phyloP scores from a whole-genome alignment of 2,888 invertebrate species.

The Lymantria dispar region DNA sequence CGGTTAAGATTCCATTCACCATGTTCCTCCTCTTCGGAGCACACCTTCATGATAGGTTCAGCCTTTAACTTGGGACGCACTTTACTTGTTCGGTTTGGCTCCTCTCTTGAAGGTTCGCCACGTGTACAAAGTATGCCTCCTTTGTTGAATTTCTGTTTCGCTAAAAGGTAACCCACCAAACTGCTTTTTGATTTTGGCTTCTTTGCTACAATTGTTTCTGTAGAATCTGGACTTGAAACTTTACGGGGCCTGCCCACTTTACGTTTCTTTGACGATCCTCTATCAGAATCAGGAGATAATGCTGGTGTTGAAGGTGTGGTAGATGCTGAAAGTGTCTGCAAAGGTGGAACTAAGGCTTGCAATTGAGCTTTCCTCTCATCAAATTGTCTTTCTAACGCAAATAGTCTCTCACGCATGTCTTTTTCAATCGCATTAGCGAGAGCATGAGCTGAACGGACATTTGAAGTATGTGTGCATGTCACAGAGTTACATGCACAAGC shows the following conservation, averaged over 20 bases:
- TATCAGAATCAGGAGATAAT: slow-evolving; percentile 71
- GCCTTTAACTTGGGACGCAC: slow-evolving; percentile 88
- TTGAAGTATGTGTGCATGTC: slow-evolving; percentile 54
- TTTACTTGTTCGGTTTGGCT: slow-evolving; percentile 78
- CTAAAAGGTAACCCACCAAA: slow-evolving; percentile 85
- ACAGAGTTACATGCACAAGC: slow-evolving; percentile 60
- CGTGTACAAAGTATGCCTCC: slow-evolving; percentile 72
- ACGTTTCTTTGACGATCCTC: slow-evolving; percentile 87
- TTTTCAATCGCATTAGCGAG: slow-evolving; percentile 89
- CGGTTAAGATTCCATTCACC: slow-evolving; percentile 70
- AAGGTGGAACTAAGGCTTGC: slow-evolving; percentile 85
- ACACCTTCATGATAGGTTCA: slow-evolving; percentile 85
- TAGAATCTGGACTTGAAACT: slow-evolving; percentile 84
- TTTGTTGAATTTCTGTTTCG: slow-evolving; percentile 83
- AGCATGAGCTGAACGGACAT: slow-evolving; percentile 77
- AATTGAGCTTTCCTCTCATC: slow-evolving; percentile 92
- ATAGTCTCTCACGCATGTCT: slow-evolving; percentile 90
- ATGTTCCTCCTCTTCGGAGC: slow-evolving; percentile 79
- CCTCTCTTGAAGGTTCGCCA: slow-evolving; percentile 79
- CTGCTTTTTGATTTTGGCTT: slow-evolving; percentile 88
- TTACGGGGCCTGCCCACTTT: slow-evolving; percentile 92
- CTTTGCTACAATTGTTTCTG: slow-evolving; percentile 92
- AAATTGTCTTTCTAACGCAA: slow-evolving; percentile 91
- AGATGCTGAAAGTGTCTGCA: slow-evolving; percentile 63
- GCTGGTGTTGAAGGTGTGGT: slow-evolving; percentile 72